Evolutionary conservation across 1,140 invertebrate genomes (phyloP).

Genomic region (Cephus cinctus): DNA sequence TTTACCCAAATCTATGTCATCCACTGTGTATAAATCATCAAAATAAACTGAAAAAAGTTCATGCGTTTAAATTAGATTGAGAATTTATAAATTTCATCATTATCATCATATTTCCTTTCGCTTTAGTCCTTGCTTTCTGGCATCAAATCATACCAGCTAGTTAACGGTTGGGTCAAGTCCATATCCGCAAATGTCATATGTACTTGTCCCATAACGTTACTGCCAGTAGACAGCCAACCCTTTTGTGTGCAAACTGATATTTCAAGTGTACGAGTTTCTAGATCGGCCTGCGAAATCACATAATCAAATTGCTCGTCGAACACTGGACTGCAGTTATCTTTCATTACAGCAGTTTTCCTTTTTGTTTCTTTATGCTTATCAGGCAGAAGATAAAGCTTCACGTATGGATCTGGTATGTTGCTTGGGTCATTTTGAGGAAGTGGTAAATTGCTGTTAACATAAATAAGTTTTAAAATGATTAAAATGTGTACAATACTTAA

Average conservation of each 20-base stretch:
- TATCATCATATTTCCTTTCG: constrained; percentile 22
- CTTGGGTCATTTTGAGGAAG: constrained; percentile 72
- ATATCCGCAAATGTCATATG: constrained; percentile 66
- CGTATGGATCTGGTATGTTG: constrained; percentile 92
- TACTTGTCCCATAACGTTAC: constrained; percentile 78
- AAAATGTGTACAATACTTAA: constrained; percentile 1
- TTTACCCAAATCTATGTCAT: no score
- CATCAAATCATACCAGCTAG: constrained; percentile 70
- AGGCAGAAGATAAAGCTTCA: constrained; percentile 89
- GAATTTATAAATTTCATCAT: no score
- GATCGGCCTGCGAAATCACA: constrained; percentile 72
- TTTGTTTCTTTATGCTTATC: constrained; percentile 85
- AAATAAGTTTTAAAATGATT: constrained; percentile 19
- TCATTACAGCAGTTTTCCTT: constrained; percentile 83
- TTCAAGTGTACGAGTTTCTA: constrained; percentile 71
- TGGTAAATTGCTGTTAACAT: constrained; percentile 72
- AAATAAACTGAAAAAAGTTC: no score
- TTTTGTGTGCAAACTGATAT: constrained; percentile 84
- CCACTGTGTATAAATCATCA: no score
- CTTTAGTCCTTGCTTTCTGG: constrained; percentile 59
- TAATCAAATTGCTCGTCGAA: constrained; percentile 92
- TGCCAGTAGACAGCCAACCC: constrained; percentile 71
- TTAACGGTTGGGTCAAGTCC: constrained; percentile 65
- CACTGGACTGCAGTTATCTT: constrained; percentile 87
- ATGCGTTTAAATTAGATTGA: no score